These are phyloP conservation scores for Panurus biarmicus DNA, from an alignment of 2,113 vertebrate genomes.

Conservation along the genomic window DNA sequence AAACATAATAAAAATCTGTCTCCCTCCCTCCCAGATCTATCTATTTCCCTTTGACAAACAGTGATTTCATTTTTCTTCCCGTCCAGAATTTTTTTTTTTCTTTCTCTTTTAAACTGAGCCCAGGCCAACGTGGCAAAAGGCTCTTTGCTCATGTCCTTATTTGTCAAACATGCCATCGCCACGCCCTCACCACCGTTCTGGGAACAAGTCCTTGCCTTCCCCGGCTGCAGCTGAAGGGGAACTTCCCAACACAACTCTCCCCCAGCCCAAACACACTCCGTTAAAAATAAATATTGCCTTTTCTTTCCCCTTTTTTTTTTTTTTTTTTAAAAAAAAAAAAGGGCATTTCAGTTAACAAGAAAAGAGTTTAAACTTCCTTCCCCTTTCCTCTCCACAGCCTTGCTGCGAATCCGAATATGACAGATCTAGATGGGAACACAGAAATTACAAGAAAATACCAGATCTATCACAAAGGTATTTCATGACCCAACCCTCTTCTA, in stretches of 20 bases:
- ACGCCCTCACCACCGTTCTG: constrained; percentile 23
- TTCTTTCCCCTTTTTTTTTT: background rate
- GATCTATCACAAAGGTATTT: constrained; percentile 4
- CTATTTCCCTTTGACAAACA: constrained; percentile 61
- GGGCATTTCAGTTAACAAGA: background rate
- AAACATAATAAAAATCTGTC: background rate
- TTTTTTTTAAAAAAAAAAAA: background rate
- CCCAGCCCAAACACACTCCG: background rate
- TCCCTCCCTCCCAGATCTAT: constrained; percentile 20
- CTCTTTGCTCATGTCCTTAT: constrained; percentile 67
- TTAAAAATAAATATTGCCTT: background rate
- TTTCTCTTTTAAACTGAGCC: constrained; percentile 32
- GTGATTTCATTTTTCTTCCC: constrained; percentile 54
- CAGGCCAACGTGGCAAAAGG: constrained; percentile 63
- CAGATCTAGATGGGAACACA: background rate
- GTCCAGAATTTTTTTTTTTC: constrained; percentile 45
- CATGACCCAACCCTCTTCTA: background rate
- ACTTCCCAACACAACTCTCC: constrained; percentile 6
- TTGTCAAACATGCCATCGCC: constrained; percentile 54
- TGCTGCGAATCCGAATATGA: background rate
- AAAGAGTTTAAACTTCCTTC: background rate
- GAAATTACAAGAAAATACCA: constrained; percentile 3
- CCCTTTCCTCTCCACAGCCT: background rate
- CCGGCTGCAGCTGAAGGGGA: background rate
- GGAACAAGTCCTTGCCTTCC: background rate